phyloP scores from a whole-genome alignment of 2,888 invertebrate genomes.

The Cancer borealis region DNA sequence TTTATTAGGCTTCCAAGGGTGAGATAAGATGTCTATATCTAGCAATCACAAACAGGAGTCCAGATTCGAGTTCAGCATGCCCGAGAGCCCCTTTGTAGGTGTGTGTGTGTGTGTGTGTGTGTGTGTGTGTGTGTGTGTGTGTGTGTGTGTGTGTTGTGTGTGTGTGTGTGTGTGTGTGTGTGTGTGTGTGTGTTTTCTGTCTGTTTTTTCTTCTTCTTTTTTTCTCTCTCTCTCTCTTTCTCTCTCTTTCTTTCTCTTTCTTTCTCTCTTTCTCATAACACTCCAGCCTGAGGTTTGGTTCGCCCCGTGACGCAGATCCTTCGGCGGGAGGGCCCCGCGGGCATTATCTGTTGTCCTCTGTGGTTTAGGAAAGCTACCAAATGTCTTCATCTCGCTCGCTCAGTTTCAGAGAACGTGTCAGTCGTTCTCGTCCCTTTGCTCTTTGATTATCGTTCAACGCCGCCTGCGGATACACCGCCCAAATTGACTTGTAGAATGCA shows the following conservation, averaged over 20 bases:
- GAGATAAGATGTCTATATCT: too few relatives aligned
- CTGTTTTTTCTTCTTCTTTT: not conserved
- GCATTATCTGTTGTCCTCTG: slow-evolving; percentile 52
- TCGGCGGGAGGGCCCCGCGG: slow-evolving; percentile 39
- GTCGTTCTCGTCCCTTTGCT: slow-evolving; percentile 21
- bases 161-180: not conserved
- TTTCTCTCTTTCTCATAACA: slow-evolving; percentile 48
- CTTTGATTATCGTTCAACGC: slow-evolving; percentile 29
- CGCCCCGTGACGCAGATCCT: slow-evolving; percentile 23
- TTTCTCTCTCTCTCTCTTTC: slow-evolving; percentile 55
- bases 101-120: not conserved
- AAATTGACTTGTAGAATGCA: slow-evolving; percentile 56
- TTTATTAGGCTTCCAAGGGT: too few relatives aligned
- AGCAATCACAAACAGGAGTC: too few relatives aligned
- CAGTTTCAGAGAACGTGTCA: slow-evolving; percentile 29
- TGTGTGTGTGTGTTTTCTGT: not conserved
- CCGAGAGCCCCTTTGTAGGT: not conserved
- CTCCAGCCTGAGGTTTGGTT: not conserved
- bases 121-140: not conserved
- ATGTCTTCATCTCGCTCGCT: slow-evolving; percentile 55
- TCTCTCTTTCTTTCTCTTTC: slow-evolving; percentile 42
- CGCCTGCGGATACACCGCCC: not conserved
- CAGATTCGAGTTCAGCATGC: too few relatives aligned
- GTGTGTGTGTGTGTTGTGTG: not conserved
- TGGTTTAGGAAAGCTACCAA: slow-evolving; percentile 59